Evolutionary conservation across 2,888 invertebrate species (phyloP).

Genomic region (Acholoe squamosa): DNA sequence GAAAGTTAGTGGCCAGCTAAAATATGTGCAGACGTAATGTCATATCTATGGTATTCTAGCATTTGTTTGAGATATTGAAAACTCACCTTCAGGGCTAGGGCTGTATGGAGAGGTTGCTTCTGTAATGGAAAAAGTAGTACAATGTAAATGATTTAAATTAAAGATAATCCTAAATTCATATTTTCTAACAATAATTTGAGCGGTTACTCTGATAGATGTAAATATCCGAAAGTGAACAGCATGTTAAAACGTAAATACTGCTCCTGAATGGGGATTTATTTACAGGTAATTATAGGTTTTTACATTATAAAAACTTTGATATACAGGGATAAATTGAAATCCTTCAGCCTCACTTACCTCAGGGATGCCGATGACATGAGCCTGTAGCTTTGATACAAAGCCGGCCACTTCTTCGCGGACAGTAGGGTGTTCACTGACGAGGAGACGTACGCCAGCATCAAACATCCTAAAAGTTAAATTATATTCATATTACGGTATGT

Average conservation of each 20-base stretch:
- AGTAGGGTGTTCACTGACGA: neutral
- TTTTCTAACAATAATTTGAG: neutral
- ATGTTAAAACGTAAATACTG: no score
- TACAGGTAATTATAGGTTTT: no score
- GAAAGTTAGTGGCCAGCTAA: neutral
- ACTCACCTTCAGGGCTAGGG: constrained; percentile 33
- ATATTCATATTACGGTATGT: no score
- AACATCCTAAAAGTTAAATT: neutral
- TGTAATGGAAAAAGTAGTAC: constrained; percentile 6
- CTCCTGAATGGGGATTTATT: no score
- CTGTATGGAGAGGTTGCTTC: constrained; percentile 17
- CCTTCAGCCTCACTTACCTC: neutral
- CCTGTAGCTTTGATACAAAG: constrained; percentile 19
- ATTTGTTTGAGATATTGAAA: neutral
- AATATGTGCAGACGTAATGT: no score
- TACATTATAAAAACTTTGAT: no score
- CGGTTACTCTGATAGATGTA: no score
- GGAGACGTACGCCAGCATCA: neutral
- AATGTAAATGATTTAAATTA: neutral
- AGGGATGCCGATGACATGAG: neutral
- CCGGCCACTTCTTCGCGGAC: constrained; percentile 15
- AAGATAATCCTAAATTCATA: neutral
- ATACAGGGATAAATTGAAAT: neutral
- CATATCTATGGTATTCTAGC: no score
- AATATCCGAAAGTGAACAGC: no score